A percentile compares a stretch with the other conserved stretches of the same genome.
These are phyloP conservation scores for Brachynemurus nebulosus DNA, from an alignment of 2,888 invertebrate genomes.

Conservation along the genomic window DNA sequence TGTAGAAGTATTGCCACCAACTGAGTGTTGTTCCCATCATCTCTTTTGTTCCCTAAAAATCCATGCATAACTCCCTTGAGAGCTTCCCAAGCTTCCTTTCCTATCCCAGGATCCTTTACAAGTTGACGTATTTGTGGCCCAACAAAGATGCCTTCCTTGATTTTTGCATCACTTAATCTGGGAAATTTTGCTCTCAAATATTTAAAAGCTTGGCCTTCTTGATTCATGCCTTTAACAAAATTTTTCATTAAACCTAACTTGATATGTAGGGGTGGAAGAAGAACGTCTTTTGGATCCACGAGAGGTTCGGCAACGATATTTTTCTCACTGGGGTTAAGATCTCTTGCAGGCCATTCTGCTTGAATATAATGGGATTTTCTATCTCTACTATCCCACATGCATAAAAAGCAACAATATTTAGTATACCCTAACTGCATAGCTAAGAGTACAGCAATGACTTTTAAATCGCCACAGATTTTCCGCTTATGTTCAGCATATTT, in stretches of 20 bases:
- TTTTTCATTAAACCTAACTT: conserved; percentile 22
- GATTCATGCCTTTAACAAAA: conserved; percentile 17
- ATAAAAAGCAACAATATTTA: background rate
- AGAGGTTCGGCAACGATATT: too few species aligned
- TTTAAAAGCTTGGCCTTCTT: conserved; percentile 8
- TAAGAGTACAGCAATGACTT: background rate
- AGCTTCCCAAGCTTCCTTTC: conserved; percentile 15
- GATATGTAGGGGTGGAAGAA: conserved; percentile 20
- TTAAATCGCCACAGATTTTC: background rate
- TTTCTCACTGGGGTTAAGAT: background rate
- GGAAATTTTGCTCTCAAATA: too few species aligned
- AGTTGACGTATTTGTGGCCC: conserved; percentile 18
- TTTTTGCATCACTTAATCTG: conserved; percentile 15
- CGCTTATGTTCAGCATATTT: background rate
- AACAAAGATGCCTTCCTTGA: conserved; percentile 19
- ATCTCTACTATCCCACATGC: background rate
- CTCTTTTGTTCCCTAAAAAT: conserved; percentile 9
- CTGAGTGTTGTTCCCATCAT: conserved; percentile 14
- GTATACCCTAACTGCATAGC: background rate
- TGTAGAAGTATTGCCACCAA: conserved; percentile 18
- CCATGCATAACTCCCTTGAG: background rate
- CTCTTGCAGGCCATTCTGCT: background rate
- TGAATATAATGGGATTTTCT: background rate
- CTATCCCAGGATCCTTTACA: conserved; percentile 12
- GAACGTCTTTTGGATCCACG: conserved; percentile 12